Evolutionary conservation across 2,113 vertebrate species (phyloP), one percentile per base, ranked within the genome.

Genomic region (Panthera leo): DNA sequence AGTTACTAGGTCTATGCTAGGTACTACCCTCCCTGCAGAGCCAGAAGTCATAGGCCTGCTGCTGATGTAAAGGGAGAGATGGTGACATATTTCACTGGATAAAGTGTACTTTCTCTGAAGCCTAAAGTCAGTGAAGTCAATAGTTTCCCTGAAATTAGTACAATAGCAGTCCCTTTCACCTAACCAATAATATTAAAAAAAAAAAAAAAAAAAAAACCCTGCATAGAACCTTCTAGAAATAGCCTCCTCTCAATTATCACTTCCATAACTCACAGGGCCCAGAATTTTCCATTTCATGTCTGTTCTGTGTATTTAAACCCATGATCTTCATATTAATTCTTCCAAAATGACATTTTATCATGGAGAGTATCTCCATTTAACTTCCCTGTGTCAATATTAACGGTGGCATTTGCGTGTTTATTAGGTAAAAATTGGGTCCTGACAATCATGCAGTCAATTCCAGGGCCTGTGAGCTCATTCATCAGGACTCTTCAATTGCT

Each of bases 341-440:
- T 85, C 91, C 79, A 94, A 95, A 95, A 91, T 97, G 85, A 96
- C 90, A 97, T 97, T 97, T 97, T 95, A 97, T 97, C 85, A 65
- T 25, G 16, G 39, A 94, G 67, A 94, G 23, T 82, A 51, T 89
- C 88, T 89, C 78, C 92, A 94, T 92, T 97, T 95, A 98, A 88
- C 95, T 92, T 93, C 76, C 48, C 67, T 94, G 71, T 97, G 92
- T 97, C 96, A 93, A 96, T 97, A 97, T 94, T 97, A 97, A 89
- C 0, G 1, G 71, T 93, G 53, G 53, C 91, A 95, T 95, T 96
- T 93, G 51, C 0, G 23, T 97, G 96, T 97, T 95, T 95, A 95
- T 94, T 89, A 95, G 94, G 78, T 97, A 97, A 98, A 97, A 97
- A 96, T 90, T 88, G 65, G 95, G 85, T 93, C 79, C 80, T 95